These are phyloP conservation scores for Loripinus fragilis DNA, from an alignment of 2,888 invertebrate genomes.

Conservation along the genomic window DNA sequence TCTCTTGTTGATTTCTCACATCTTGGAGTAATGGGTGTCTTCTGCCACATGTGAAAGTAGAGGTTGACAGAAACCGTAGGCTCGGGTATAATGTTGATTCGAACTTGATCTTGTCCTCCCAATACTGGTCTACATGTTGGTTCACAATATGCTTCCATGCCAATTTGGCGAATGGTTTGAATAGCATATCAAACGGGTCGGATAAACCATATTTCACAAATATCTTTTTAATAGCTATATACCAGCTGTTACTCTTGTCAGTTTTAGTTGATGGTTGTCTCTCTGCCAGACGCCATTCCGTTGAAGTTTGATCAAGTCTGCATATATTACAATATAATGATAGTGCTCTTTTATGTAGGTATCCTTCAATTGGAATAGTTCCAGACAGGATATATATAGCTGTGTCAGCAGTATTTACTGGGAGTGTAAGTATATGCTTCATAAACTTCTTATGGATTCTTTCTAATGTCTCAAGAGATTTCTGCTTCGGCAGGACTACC, in stretches of 20 bases:
- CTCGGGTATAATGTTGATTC: neutral
- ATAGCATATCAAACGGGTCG: neutral
- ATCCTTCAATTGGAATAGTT: neutral
- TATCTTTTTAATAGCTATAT: neutral
- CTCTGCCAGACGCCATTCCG: constrained; percentile 8
- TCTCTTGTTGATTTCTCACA: neutral
- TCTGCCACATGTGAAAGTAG: neutral
- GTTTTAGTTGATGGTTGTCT: neutral
- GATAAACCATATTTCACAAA: neutral
- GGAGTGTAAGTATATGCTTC: constrained; percentile 6
- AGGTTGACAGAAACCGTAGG: neutral
- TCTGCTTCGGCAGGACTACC: neutral
- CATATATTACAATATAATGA: neutral
- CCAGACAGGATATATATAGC: neutral
- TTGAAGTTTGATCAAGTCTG: neutral
- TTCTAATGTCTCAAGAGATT: neutral
- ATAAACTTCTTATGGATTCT: neutral
- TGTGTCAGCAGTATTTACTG: neutral
- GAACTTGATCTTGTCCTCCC: neutral
- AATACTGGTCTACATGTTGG: neutral
- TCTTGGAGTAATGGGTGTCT: neutral
- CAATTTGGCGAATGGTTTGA: neutral
- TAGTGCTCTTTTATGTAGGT: neutral
- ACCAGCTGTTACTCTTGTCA: neutral
- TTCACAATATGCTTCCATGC: neutral